Conservation (phyloP, 2,888 invertebrate genomes). For the Eulithis prunata region DNA sequence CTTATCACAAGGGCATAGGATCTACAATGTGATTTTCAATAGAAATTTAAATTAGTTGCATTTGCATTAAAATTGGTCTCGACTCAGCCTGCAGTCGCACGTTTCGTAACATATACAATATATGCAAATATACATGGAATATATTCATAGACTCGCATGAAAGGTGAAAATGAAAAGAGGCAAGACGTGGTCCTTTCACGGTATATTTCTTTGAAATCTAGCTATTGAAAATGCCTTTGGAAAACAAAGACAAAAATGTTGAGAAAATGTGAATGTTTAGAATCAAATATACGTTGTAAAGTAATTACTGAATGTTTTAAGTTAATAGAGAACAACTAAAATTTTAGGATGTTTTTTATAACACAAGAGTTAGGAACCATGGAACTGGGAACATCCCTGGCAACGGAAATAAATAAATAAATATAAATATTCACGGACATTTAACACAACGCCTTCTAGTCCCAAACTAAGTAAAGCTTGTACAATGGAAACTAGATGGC, state of each 20-base stretch:
- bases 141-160: conserved; percentile 14
- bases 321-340: too few species aligned
- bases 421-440: too few species aligned
- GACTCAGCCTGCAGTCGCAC: conserved; percentile 34
- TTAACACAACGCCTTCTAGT: too few species aligned
- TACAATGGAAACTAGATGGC: too few species aligned
- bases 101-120: conserved; percentile 29
- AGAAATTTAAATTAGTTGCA: conserved; percentile 35
- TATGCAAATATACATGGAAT: conserved; percentile 10
- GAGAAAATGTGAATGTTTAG: neutral
- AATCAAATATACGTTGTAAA: too few species aligned
- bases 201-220: conserved; percentile 4
- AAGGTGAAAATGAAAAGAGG: conserved; percentile 5
- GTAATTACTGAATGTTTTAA: too few species aligned
- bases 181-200: conserved; percentile 16
- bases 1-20: conserved; percentile 32
- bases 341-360: too few species aligned
- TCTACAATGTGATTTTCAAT: conserved; percentile 23
- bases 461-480: too few species aligned
- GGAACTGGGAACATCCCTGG: too few species aligned
- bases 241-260: neutral
- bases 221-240: neutral
- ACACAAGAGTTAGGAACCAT: too few species aligned
- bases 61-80: conserved; percentile 38
- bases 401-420: too few species aligned